Base-by-base conservation (phyloP, 2,888 invertebrate species). In the Apeira syringaria region DNA sequence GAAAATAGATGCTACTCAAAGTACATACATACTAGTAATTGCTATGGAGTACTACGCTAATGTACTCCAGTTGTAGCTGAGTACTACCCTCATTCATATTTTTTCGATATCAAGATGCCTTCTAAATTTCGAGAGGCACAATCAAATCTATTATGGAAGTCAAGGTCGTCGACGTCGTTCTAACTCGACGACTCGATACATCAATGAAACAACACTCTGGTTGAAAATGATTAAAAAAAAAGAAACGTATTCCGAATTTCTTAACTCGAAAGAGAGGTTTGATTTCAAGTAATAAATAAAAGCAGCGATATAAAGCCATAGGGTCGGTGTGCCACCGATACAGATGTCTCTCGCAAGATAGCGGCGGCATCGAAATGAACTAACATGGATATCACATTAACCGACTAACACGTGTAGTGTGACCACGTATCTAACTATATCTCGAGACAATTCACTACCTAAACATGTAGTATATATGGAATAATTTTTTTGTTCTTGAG, bases 301-400 rank as follows among this genome's bases (percentile, higher is more conserved):
- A 64, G 71, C 57, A 68, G 71, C 78, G 78, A 78, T 78, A 81
- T 87, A 85, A 80, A 83, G 82, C 78, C 73, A 77, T 78, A 75
- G 74, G 78, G 71, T 67, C 74, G 68, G 66, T 69, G 73, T 76
- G 83, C 86, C 83, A 79, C 86, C 74, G 87, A 85, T 85, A 85
- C 86, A 87, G 87, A 85, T 87, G 88, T 87, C 85, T 72, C 61
- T 55, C 47, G 50, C 35, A 53, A 68, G 88, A 88, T 88, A 88
- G 84, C 88, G 85, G 85, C 77, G 56, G 61, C 64, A 62, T 79
- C 83, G 73, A 80, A 83, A 82, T 80, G 77, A 64, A 69, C 49
- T 61, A 73, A 88, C 88, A 88, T 71, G 87, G 77, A 81, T 86
- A 85, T 83, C 86, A 88, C 88, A 88, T 88, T 88, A 88, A 56